Conservation (phyloP, 2,888 invertebrate species). For the Cerceris rybyensis region DNA sequence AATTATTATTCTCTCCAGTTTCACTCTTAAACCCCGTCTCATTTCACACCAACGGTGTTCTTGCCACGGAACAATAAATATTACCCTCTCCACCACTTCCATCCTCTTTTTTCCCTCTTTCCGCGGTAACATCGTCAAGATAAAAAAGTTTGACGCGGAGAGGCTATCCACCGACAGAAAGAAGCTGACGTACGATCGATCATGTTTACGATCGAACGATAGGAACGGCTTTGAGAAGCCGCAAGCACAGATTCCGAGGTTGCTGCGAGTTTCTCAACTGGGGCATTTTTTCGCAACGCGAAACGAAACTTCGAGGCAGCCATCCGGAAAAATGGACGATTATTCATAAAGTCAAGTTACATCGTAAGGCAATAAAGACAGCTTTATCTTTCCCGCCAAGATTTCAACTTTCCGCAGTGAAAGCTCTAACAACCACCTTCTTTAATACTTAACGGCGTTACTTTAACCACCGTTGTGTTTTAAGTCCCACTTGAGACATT, state of each 20-base stretch:
- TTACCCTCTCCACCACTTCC: neutral
- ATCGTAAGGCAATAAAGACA: constrained; percentile 20
- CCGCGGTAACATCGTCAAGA: neutral
- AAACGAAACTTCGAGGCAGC: constrained; percentile 4
- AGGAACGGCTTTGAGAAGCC: constrained; percentile 32
- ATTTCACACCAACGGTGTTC: too few species aligned
- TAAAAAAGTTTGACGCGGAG: neutral
- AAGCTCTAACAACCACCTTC: too few species aligned
- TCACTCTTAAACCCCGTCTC: too few species aligned
- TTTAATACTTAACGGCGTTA: too few species aligned
- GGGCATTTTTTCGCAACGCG: neutral
- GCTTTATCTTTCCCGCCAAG: constrained; percentile 12
- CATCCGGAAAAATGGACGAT: constrained; percentile 19
- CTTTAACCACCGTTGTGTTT: too few species aligned
- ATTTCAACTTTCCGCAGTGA: too few species aligned
- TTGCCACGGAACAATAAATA: too few species aligned
- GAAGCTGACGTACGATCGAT: constrained; percentile 49
- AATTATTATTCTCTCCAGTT: too few species aligned
- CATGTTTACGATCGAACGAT: constrained; percentile 43
- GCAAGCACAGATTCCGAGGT: constrained; percentile 16
- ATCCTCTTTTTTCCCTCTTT: neutral
- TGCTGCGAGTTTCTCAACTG: neutral
- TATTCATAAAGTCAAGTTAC: constrained; percentile 15
- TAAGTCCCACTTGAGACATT: too few species aligned
- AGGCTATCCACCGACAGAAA: constrained; percentile 22